Evolutionary conservation across 2,113 vertebrate species (phyloP).

Genomic region (Microtus richardsoni): DNA sequence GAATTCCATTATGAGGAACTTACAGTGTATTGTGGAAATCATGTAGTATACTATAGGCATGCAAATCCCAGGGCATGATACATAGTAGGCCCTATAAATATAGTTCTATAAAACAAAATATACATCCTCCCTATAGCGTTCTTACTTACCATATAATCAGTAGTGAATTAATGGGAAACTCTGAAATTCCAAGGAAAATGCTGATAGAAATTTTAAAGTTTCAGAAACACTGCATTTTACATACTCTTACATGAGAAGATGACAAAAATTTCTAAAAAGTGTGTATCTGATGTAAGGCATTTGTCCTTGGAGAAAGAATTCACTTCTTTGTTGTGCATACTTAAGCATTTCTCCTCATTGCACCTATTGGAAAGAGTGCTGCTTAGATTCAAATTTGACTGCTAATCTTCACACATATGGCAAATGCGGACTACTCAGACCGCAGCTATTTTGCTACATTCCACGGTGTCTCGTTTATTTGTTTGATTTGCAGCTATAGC

Average conservation of each 20-base stretch:
- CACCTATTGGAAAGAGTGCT: constrained; percentile 63
- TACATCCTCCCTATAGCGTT: not conserved
- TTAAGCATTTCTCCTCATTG: constrained; percentile 33
- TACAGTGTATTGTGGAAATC: not conserved
- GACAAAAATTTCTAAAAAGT: constrained; percentile 39
- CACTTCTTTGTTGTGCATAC: constrained; percentile 12
- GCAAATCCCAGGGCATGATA: not conserved
- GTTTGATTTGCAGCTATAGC: constrained; percentile 90
- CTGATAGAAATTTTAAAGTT: constrained; percentile 7
- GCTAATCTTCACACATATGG: constrained; percentile 87
- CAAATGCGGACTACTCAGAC: constrained; percentile 90
- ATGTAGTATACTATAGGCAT: not conserved
- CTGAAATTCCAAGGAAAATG: constrained; percentile 19
- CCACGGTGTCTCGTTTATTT: constrained; percentile 92
- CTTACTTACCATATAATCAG: not conserved
- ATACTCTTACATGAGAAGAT: not conserved
- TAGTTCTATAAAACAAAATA: not conserved
- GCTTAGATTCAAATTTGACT: constrained; percentile 78
- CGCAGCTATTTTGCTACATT: constrained; percentile 91
- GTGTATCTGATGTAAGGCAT: not conserved
- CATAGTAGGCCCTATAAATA: not conserved
- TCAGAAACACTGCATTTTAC: constrained; percentile 30
- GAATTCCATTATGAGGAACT: not conserved
- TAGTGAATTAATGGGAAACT: not conserved
- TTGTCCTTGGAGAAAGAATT: not conserved